Evolutionary conservation across 2,113 vertebrate species (phyloP).

Genomic region (Peucedramus taeniatus): DNA sequence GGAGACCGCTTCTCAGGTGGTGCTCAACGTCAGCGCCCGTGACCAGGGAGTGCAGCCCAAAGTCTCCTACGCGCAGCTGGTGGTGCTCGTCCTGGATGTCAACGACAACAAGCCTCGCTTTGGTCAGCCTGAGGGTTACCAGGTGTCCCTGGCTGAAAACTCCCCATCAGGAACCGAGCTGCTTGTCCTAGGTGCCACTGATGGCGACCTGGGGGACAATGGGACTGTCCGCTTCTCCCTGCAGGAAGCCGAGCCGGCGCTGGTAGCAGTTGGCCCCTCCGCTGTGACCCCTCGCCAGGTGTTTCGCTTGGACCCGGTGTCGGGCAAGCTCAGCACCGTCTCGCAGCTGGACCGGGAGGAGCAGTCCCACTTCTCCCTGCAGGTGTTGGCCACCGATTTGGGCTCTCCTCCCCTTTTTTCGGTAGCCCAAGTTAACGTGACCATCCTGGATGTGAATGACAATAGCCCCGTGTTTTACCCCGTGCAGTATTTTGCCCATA

Average conservation of each 20-base stretch:
- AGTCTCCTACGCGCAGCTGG: slow-evolving; percentile 87
- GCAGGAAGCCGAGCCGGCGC: slow-evolving; percentile 72
- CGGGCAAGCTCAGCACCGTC: slow-evolving; percentile 82
- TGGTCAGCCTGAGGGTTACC: slow-evolving; percentile 77
- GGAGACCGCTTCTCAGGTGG: slow-evolving; percentile 85
- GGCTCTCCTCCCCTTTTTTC: slow-evolving; percentile 87
- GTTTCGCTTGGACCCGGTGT: slow-evolving; percentile 85
- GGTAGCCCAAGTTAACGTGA: slow-evolving; percentile 81
- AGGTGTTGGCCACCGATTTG: slow-evolving; percentile 84
- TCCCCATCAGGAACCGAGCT: slow-evolving; percentile 84
- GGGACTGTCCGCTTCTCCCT: slow-evolving; percentile 90
- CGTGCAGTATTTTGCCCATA: slow-evolving; percentile 91
- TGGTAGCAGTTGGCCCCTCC: neutral
- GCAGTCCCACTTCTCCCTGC: slow-evolving; percentile 79
- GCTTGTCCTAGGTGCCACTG: slow-evolving; percentile 81
- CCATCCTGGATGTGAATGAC: slow-evolving; percentile 90
- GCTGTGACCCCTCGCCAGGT: slow-evolving; percentile 43
- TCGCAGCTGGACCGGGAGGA: slow-evolving; percentile 88
- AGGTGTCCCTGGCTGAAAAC: slow-evolving; percentile 84
- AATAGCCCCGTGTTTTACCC: slow-evolving; percentile 96
- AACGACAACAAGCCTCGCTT: slow-evolving; percentile 92
- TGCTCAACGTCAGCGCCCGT: slow-evolving; percentile 93
- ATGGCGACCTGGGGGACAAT: slow-evolving; percentile 92
- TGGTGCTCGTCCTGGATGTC: slow-evolving; percentile 88
- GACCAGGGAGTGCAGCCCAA: slow-evolving; percentile 95